Evolutionary conservation across 2,888 invertebrate species (phyloP), one percentile per base, ranked within the genome.

Genomic region (Eretmocerus hayati): DNA sequence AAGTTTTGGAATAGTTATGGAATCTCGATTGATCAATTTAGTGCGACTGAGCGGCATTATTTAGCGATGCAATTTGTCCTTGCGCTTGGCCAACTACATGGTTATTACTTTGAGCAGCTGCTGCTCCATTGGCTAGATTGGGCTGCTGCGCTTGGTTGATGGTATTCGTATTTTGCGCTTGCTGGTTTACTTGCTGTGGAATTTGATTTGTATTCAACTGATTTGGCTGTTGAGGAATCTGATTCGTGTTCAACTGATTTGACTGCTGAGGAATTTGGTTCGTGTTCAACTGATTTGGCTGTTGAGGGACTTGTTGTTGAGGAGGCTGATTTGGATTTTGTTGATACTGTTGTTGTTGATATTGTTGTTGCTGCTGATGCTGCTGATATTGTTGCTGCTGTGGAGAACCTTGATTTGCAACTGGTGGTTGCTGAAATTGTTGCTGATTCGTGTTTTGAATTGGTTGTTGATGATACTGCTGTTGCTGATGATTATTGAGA

Each of bases 301-400:
- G 11, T 11, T 31, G 31, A 11, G 54, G 59, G 19, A 46, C 53
- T 22, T 22, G 52, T 47, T 48, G 56, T 56, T 50, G 55, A 38
- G 38, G 45, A 31, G 18, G 38, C 31, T 45, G 37, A 20, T 59
- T 55, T 22, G 55, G 60, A 30, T 48, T 46, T 53, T 64, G 63
- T 4, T 52, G 60, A 38, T 63, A 51, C 4, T 42, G 41, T 13
- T 56, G 49, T 38, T 39, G 36, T 22, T 51, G 53, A 5, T 48
- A 46, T 5, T 56, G 53, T 9, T 42, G 46, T 41, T 31, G 49
- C 19, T 21, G 22, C 46, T 48, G 50, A 6, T 56, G 55, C 22
- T 22, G 22, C 15, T 39, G 39, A 2, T 52, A 52, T 39, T 42
- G 48, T 6, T 48, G 42, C 33, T 48, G 46, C n/a, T 39, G 43